A percentile compares a stretch with the other conserved stretches of the same genome.
These are phyloP conservation scores for Ochropleura plecta DNA, from an alignment of 2,888 invertebrate genomes.

Conservation along the genomic window DNA sequence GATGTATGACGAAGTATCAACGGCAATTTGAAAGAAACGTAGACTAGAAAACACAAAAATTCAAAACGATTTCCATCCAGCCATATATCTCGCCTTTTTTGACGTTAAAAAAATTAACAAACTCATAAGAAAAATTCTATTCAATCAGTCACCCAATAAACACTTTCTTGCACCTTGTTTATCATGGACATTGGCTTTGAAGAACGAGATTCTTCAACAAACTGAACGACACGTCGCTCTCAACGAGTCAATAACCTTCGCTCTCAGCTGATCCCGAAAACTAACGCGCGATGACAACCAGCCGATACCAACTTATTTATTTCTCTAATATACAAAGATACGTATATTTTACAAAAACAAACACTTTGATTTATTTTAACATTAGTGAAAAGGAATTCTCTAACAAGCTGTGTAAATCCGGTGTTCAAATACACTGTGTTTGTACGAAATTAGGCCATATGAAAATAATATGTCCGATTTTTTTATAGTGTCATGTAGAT, in stretches of 20 bases:
- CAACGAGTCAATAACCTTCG: conserved; percentile 54
- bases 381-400: conserved; percentile 58
- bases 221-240: conserved; percentile 23
- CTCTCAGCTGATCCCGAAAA: conserved; percentile 39
- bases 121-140: background rate
- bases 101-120: background rate
- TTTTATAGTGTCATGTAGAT: background rate
- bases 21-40: no score
- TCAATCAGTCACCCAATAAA: background rate
- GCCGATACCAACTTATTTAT: conserved; percentile 39
- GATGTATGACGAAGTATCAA: background rate
- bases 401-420: conserved; percentile 62
- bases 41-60: background rate
- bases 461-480: background rate
- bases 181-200: background rate
- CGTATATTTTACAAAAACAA: conserved; percentile 17
- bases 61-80: background rate
- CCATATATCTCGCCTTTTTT: background rate
- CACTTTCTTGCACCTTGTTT: background rate
- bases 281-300: conserved; percentile 42
- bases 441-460: background rate
- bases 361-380: conserved; percentile 60
- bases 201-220: background rate
- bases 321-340: background rate
- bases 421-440: conserved; percentile 45